Percentiles rank a stretch among this genome's conserved stretches.
Evolutionary conservation across 2,113 vertebrate genomes (phyloP).

Genomic region (Apus apus): DNA sequence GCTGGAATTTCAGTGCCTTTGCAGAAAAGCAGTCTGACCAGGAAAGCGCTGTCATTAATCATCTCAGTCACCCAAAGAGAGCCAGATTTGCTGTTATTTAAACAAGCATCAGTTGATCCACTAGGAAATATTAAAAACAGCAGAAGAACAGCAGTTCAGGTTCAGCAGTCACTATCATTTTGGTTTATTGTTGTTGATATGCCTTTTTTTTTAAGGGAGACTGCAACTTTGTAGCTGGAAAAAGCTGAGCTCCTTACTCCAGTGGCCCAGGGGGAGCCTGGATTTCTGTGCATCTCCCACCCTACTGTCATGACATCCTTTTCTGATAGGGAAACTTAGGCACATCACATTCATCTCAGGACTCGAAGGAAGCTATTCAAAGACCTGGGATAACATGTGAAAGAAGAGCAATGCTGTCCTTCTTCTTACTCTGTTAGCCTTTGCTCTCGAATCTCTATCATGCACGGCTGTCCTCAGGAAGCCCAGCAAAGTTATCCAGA

Average conservation of each 20-base stretch:
- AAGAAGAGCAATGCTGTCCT: background rate
- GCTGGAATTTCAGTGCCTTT: background rate
- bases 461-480: background rate
- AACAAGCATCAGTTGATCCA: background rate
- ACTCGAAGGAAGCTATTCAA: background rate
- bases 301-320: background rate
- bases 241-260: background rate
- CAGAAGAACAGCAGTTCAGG: background rate
- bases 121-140: background rate
- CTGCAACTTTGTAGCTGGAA: background rate
- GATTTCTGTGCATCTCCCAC: background rate
- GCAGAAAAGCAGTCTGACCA: background rate
- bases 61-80: background rate
- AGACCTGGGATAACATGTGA: background rate
- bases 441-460: accelerated
- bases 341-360: background rate
- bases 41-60: background rate
- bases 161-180: background rate
- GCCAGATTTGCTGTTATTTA: background rate
- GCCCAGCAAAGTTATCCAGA: background rate
- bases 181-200: background rate
- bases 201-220: background rate
- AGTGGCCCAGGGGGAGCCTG: background rate
- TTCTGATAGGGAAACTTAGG: background rate
- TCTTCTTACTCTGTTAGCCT: background rate